Base-by-base conservation (phyloP, 2,797 vertebrate genomes). In the Phrynocephalus forsythii region DNA sequence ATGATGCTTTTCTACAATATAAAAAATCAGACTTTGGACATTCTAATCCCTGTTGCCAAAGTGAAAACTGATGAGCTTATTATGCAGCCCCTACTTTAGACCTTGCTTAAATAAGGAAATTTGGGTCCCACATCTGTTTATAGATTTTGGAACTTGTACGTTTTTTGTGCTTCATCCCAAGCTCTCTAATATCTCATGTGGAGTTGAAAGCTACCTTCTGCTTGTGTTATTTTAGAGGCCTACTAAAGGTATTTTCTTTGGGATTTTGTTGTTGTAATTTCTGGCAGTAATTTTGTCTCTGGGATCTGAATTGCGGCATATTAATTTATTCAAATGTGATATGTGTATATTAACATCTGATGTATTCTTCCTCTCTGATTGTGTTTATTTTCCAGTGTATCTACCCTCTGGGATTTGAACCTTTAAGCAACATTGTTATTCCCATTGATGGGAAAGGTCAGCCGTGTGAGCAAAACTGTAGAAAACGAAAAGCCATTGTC, bases 341-440 rank as follows among this genome's bases (percentile, higher is more conserved):
- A 69, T 69, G 38, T 67, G 56, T 50, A 68, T 9, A 24, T 15
- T 82, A 38, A 67, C 13, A 30, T 63, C 30, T 63, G n/a, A 44
- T 8, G 10, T 85, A 8, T 52, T 67, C 1, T 33, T 20, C 71
- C 5, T 67, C 4, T 86, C 87, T 78, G 22, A 1, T 91, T 93
- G 94, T 76, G 15, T 48, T 67, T 91, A 84, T 91, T 69, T 87
- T 95, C 82, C 93, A 99, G 99, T 99, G 99, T 95, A 98, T 99
- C 91, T 99, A 98, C 94, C 99, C 99, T 28, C 95, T 99, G 94
- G 98, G 99, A 89, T 98, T 95, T 91, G 97, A 94, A 77, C 95
- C 98, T 11, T 91, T 98, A 94, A 97, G 96, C 94, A 97, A 98
- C 92, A 94, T 98, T 91, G 95, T 98, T 95, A 96, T 95, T 95